Evolutionary conservation across 2,113 vertebrate genomes (phyloP), one percentile per base, ranked within the genome.

Genomic region (Thalassoma bifasciatum): DNA sequence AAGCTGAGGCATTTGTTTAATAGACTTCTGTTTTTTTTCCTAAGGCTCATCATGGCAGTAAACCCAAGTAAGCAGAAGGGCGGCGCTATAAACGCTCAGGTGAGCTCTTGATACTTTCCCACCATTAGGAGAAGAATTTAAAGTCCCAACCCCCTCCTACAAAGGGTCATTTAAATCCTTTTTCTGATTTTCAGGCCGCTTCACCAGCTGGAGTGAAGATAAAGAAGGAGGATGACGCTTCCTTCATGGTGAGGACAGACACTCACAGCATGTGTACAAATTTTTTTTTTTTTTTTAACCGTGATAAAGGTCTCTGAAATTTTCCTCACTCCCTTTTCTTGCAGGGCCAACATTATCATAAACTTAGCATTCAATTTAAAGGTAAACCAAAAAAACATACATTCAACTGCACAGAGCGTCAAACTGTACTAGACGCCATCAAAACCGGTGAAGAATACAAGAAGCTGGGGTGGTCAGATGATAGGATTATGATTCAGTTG

Each of bases 381-480:
- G 0, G n/a, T n/a, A n/a, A n/a, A n/a, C n/a, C n/a, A 47, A 9
- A 50, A 54, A 11, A 49, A 54, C 0, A 6, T 0, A 0, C 3
- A 44, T 13, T 79, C 2, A 0, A 6, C 21, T 87, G 75, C 42
- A 0, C 17, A n/a, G 9, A 17, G 7, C 67, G 34, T 0, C 0
- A 49, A 8, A 84, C 82, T 1, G 72, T 84, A 7, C 60, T 87
- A 5, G 19, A 74, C 21, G 72, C 47, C 0, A 63, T 87, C 3
- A 24, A 54, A 52, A 51, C 34, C 7, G 2, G 12, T 1, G 1
- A 21, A 7, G 0, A 0, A 0, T 36, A 0, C 4, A 7, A 0
- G 1, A 7, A 49, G 2, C 5, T 1, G 17, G 10, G 0, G 0
- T 26, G 0, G 14, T 1, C 2, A 21, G 73, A 83, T 51, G 30